These are phyloP conservation scores for Chymomyza caudatula DNA, from an alignment of 2,888 invertebrate species.

Conservation along the genomic window DNA sequence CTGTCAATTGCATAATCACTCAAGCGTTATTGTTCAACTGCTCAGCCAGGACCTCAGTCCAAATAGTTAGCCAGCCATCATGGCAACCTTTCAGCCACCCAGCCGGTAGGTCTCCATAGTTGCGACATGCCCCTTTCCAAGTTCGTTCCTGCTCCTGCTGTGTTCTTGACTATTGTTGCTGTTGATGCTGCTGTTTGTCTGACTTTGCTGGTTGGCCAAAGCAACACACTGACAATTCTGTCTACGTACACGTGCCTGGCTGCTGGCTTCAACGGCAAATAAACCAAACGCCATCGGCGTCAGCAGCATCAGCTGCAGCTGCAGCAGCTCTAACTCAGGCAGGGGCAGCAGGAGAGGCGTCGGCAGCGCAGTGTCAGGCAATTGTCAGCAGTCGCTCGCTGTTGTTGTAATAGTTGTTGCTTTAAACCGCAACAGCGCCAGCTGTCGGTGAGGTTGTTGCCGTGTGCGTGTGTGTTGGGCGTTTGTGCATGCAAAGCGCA, in stretches of 20 bases:
- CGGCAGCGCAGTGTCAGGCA: slow-evolving; percentile 58
- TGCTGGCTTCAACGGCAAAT: slow-evolving; percentile 38
- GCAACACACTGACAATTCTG: not conserved
- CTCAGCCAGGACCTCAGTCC: slow-evolving; percentile 37
- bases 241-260: slow-evolving; percentile 45
- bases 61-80: slow-evolving; percentile 8
- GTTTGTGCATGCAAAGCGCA: slow-evolving; percentile 52
- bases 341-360: not conserved
- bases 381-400: slow-evolving; percentile 61
- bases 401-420: slow-evolving; percentile 61
- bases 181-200: slow-evolving; percentile 1
- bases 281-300: slow-evolving; percentile 53
- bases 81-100: not conserved
- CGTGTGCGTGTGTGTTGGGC: slow-evolving; percentile 14
- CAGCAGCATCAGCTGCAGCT: not conserved
- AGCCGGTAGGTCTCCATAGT: not conserved
- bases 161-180: not conserved
- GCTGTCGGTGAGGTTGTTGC: slow-evolving; percentile 71
- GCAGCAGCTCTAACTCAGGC: not conserved
- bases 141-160: not conserved
- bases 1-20: slow-evolving; percentile 77
- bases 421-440: slow-evolving; percentile 64
- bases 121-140: not conserved
- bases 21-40: slow-evolving; percentile 73
- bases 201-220: slow-evolving; percentile 26